phyloP scores from a whole-genome alignment of 2,888 invertebrate species.

The Drosophila anomalipes region DNA sequence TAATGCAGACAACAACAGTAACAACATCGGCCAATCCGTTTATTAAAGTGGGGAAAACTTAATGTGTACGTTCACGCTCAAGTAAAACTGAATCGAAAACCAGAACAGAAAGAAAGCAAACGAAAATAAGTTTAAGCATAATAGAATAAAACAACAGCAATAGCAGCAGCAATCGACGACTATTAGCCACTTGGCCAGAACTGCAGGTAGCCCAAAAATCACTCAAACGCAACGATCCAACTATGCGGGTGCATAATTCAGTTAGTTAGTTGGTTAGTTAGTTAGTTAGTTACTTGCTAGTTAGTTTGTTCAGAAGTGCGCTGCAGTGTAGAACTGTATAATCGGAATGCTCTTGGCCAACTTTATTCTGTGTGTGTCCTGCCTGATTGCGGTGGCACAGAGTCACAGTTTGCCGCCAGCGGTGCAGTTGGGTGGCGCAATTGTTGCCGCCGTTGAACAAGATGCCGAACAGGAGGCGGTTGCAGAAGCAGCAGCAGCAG shows the following conservation, averaged over 20 bases:
- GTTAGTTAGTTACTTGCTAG: slow-evolving; percentile 16
- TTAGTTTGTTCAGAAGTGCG: slow-evolving; percentile 46
- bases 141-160: slow-evolving; percentile 57
- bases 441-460: slow-evolving; percentile 70
- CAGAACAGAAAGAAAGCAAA: slow-evolving; percentile 60
- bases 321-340: slow-evolving; percentile 56
- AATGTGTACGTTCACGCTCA: slow-evolving; percentile 75
- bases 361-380: slow-evolving; percentile 40
- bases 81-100: slow-evolving; percentile 74
- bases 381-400: slow-evolving; percentile 25
- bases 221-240: slow-evolving; percentile 66
- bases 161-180: slow-evolving; percentile 35
- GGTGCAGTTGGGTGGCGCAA: slow-evolving; percentile 64
- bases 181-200: slow-evolving; percentile 49
- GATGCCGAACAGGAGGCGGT: slow-evolving; percentile 53
- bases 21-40: slow-evolving; percentile 60
- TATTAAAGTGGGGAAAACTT: slow-evolving; percentile 77
- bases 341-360: slow-evolving; percentile 36
- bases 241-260: slow-evolving; percentile 33
- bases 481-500: slow-evolving; percentile 29
- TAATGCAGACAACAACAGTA: slow-evolving; percentile 23
- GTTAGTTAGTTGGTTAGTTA: slow-evolving; percentile 16
- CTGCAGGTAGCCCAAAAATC: slow-evolving; percentile 45
- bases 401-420: slow-evolving; percentile 45
- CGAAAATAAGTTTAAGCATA: slow-evolving; percentile 30